A percentile compares a stretch with the other conserved stretches of the same genome.
Evolutionary conservation across 1,140 invertebrate species (phyloP).

Genomic region (Panonychus citri): DNA sequence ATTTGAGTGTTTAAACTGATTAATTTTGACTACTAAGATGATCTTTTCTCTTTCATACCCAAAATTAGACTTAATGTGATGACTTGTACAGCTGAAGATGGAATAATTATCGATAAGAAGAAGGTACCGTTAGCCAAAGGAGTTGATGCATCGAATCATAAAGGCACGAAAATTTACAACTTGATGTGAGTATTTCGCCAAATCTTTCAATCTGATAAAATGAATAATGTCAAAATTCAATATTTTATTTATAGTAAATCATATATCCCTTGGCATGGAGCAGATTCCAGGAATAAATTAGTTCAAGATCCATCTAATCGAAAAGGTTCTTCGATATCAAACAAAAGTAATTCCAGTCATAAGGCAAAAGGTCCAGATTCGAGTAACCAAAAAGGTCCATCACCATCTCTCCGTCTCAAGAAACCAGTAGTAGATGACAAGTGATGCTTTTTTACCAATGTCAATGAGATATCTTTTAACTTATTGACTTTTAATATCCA

Average conservation of each 20-base stretch:
- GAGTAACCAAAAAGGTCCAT: slow-evolving; percentile 9
- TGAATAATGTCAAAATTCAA: background rate
- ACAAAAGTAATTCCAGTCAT: background rate
- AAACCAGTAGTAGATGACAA: too few relatives aligned
- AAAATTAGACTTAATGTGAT: slow-evolving; percentile 16
- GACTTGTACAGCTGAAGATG: slow-evolving; percentile 16
- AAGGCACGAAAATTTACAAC: slow-evolving; percentile 8
- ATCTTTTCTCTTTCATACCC: too few relatives aligned
- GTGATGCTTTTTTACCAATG: too few relatives aligned
- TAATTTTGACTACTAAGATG: too few relatives aligned
- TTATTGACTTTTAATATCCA: too few relatives aligned
- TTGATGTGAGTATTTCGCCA: slow-evolving; percentile 8
- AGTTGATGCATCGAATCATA: slow-evolving; percentile 6
- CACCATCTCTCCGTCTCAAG: background rate
- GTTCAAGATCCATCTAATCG: slow-evolving; percentile 15
- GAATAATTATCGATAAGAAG: slow-evolving; percentile 8
- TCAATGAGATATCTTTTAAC: too few relatives aligned
- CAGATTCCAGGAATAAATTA: slow-evolving; percentile 1
- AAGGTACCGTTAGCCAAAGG: slow-evolving; percentile 8
- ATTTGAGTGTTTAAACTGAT: too few relatives aligned
- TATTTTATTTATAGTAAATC: slow-evolving; percentile 11
- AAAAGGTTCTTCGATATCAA: slow-evolving; percentile 12
- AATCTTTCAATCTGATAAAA: background rate
- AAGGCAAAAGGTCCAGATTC: slow-evolving; percentile 12
- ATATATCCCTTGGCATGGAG: slow-evolving; percentile 14